Evolutionary conservation across 2,797 vertebrate genomes (phyloP).

Genomic region (Epinephelus awoara): DNA sequence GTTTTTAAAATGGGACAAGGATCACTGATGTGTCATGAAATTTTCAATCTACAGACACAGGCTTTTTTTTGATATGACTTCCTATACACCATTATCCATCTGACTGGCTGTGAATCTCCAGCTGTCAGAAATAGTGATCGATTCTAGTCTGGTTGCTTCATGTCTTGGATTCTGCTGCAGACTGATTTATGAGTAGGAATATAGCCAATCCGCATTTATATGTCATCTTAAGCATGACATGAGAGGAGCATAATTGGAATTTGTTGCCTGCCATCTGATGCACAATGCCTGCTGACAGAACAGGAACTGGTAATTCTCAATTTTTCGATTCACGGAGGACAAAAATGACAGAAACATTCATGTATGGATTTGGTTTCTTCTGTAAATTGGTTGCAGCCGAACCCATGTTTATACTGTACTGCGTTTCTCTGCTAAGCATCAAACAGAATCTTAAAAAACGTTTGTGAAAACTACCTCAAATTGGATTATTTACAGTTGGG

Average conservation of each 20-base stretch:
- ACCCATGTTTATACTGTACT: constrained; percentile 14
- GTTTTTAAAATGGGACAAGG: neutral
- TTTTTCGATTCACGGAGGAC: constrained; percentile 20
- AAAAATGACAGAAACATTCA: constrained; percentile 39
- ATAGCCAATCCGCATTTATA: constrained; percentile 63
- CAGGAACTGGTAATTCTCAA: constrained; percentile 40
- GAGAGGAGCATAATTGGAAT: constrained; percentile 73
- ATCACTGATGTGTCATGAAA: neutral
- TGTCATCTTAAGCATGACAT: constrained; percentile 70
- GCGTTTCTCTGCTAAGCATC: neutral
- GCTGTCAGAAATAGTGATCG: constrained; percentile 55
- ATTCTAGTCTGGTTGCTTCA: constrained; percentile 39
- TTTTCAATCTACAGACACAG: neutral
- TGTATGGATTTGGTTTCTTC: constrained; percentile 33
- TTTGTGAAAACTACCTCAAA: neutral
- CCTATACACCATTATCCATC: constrained; percentile 41
- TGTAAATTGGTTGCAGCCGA: constrained; percentile 22
- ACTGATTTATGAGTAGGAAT: constrained; percentile 68
- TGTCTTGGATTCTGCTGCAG: constrained; percentile 44
- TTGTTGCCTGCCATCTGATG: constrained; percentile 65
- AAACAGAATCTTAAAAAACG: constrained; percentile 20
- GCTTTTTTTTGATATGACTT: constrained; percentile 16
- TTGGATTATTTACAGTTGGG: neutral
- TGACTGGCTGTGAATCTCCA: constrained; percentile 40
- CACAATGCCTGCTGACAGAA: constrained; percentile 57